Evolutionary conservation across 35 echinoderm and acorn worm genomes (phyloP), one percentile per base, ranked within the genome.

Genomic region (Diadema setosum): DNA sequence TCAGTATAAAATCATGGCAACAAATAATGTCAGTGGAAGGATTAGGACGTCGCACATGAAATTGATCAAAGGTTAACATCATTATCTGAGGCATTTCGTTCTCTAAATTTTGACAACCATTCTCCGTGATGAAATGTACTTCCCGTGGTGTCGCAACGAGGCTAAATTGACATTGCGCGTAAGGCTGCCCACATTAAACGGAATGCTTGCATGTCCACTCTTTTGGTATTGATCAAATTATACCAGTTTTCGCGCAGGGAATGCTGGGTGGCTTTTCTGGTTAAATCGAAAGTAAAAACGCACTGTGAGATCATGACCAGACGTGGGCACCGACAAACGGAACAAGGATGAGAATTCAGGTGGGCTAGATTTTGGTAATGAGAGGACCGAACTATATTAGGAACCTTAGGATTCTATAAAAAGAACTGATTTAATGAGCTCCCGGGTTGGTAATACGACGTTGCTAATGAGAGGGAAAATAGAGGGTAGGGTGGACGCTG

Each of bases 241-340:
- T n/a, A 14, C 27, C 18, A 34, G 37, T 67, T 67, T 67, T 67
- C 63, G 63, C 27, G 63, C 37, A 33, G 63, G 63, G 63, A 26
- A 34, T 26, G 63, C 37, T 67, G 63, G 63, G 63, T 67, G 63
- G 63, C n/a, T 67, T 67, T 67, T 67, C 63, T 67, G 30, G 16
- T 34, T 32, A 67, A 67, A 67, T 67, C 63, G 63, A 67, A 67
- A 67, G 63, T 67, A 67, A 67, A 67, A 67, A 67, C 63, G 63
- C 63, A 26, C 63, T 34, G 20, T n/a, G n/a, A n/a, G n/a, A n/a
- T n/a, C n/a, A 67, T 67, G 30, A 33, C 37, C 63, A 33, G 63
- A 67, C 63, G 12, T 33, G 63, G 27, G 30, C n/a, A 15, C 63
- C 63, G 63, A 67, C 63, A 67, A 67, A 67, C 30, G 63, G 37